Conservation (phyloP, 2,888 invertebrate genomes). For the Cartodere bifasciata region DNA sequence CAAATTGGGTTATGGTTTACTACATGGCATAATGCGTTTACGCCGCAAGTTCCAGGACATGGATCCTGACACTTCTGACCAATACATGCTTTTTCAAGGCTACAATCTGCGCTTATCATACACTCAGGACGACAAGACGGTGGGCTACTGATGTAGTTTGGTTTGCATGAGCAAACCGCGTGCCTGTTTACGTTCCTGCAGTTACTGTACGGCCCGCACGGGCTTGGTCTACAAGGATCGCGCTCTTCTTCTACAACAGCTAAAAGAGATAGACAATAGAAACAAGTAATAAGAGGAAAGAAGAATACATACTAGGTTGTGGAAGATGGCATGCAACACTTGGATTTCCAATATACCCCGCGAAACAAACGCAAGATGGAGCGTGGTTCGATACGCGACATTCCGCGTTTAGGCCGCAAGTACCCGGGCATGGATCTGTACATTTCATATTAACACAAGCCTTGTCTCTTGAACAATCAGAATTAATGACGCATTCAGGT, state of each 20-base stretch:
- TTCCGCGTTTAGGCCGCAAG: slow-evolving; percentile 68
- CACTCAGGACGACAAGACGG: slow-evolving; percentile 68
- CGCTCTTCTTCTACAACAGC: slow-evolving; percentile 35
- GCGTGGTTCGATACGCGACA: slow-evolving; percentile 73
- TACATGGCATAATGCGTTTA: slow-evolving; percentile 59
- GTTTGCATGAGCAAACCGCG: slow-evolving; percentile 68
- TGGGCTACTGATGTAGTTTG: slow-evolving; percentile 61
- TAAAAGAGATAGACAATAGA: slow-evolving; percentile 29
- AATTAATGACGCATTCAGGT: slow-evolving; percentile 75
- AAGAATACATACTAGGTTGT: slow-evolving; percentile 23
- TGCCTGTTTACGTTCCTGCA: slow-evolving; percentile 59
- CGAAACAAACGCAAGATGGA: slow-evolving; percentile 66
- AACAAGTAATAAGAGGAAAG: slow-evolving; percentile 22
- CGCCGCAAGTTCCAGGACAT: slow-evolving; percentile 63
- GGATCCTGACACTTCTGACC: slow-evolving; percentile 63
- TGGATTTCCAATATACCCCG: slow-evolving; percentile 70
- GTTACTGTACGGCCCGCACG: slow-evolving; percentile 66
- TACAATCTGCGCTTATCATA: slow-evolving; percentile 63
- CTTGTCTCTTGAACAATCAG: slow-evolving; percentile 61
- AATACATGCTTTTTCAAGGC: slow-evolving; percentile 59
- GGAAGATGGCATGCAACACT: slow-evolving; percentile 35
- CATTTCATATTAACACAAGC: slow-evolving; percentile 81
- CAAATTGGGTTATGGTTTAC: slow-evolving; percentile 72
- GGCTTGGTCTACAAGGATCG: slow-evolving; percentile 60
- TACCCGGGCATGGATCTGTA: slow-evolving; percentile 68